Conservation (phyloP, 2,113 vertebrate genomes). For the Thalassoma bifasciatum region DNA sequence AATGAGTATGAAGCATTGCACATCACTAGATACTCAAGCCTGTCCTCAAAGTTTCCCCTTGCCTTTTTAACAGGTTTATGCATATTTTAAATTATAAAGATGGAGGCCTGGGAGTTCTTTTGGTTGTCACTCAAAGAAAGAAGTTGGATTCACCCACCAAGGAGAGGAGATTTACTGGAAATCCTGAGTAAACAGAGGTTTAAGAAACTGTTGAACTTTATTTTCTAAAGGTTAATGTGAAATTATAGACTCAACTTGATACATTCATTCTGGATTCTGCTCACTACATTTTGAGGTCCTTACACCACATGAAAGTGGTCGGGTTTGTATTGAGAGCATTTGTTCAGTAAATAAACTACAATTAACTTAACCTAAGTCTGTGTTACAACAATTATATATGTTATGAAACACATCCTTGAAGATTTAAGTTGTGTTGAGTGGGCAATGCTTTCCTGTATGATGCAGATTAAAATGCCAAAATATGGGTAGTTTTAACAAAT, state of each 20-base stretch:
- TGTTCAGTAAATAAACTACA: not conserved
- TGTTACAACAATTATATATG: not conserved
- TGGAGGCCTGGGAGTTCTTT: constrained; percentile 25
- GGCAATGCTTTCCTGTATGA: not conserved
- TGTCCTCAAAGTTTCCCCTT: constrained; percentile 48
- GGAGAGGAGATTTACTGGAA: not conserved
- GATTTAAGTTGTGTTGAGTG: constrained; percentile 22
- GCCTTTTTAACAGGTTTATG: constrained; percentile 37
- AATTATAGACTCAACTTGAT: not conserved
- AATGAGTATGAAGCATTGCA: constrained; percentile 66
- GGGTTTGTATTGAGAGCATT: not conserved
- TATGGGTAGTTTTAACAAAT: not conserved
- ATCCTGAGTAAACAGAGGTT: not conserved
- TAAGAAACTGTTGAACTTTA: not conserved
- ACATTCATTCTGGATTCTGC: not conserved
- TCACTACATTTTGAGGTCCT: not conserved
- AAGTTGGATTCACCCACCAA: constrained; percentile 11
- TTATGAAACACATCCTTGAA: not conserved
- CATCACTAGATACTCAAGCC: constrained; percentile 41
- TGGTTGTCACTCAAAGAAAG: constrained; percentile 17
- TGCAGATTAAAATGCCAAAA: no score
- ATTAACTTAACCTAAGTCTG: not conserved
- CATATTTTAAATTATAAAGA: constrained; percentile 47
- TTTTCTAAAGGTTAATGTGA: not conserved
- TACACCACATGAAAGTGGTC: not conserved